These are phyloP conservation scores for Euzetes globulus DNA, from an alignment of 2,888 invertebrate genomes.

Conservation along the genomic window DNA sequence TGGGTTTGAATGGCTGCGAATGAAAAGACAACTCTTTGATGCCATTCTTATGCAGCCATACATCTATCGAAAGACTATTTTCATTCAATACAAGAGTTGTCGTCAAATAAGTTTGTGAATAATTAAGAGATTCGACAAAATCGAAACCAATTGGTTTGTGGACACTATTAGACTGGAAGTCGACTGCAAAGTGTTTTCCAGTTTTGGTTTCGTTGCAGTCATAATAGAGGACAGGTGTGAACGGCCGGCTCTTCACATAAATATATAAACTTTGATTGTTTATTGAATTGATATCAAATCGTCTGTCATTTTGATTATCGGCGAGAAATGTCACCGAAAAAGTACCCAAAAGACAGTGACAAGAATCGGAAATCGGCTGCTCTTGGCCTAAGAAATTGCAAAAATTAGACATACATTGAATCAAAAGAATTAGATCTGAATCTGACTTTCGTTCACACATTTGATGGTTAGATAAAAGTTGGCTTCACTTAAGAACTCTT, in stretches of 20 bases:
- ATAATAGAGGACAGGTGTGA: background rate
- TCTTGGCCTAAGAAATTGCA: background rate
- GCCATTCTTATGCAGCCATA: background rate
- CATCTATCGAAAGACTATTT: background rate
- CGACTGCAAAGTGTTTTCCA: background rate
- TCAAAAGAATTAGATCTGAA: background rate
- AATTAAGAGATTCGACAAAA: background rate
- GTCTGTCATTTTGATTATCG: background rate
- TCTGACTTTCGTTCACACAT: background rate
- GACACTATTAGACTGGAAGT: background rate
- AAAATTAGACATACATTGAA: background rate
- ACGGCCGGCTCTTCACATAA: background rate
- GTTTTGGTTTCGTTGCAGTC: conserved; percentile 12
- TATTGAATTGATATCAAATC: background rate
- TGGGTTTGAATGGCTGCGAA: background rate
- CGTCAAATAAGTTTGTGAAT: background rate
- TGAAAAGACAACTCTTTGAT: background rate
- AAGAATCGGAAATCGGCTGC: background rate
- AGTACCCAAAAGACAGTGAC: conserved; percentile 9
- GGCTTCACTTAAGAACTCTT: conserved; percentile 14
- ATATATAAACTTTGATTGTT: background rate
- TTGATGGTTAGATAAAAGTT: conserved; percentile 15
- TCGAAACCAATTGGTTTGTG: background rate
- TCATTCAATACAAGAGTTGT: background rate
- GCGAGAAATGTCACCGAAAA: background rate